Evolutionary conservation across 2,797 vertebrate genomes (phyloP).

Genomic region (Streptopelia turtur): DNA sequence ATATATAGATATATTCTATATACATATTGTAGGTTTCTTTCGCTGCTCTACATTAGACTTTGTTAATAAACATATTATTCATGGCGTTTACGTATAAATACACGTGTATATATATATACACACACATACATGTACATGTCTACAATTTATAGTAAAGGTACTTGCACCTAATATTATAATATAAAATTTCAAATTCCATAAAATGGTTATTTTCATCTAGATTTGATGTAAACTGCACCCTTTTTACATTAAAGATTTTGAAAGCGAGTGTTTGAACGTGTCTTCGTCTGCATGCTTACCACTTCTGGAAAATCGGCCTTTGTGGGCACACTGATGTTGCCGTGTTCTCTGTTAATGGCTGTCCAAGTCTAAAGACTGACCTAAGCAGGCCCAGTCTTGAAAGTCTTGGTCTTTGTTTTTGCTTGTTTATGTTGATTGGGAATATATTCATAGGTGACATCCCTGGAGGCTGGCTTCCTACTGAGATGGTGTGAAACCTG

Average conservation of each 20-base stretch:
- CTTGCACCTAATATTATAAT: neutral
- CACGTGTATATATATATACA: no score
- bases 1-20: no score
- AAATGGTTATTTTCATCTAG: neutral
- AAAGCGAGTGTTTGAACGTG: neutral
- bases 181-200: neutral
- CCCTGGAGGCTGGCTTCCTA: neutral
- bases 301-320: neutral
- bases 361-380: neutral
- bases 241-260: neutral
- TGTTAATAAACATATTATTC: neutral
- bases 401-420: neutral
- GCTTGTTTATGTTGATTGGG: neutral
- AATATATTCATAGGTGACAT: neutral
- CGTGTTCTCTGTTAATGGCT: neutral
- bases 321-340: neutral
- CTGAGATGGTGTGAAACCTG: neutral
- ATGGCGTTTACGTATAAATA: neutral
- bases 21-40: neutral
- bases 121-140: neutral
- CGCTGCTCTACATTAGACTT: neutral
- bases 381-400: neutral
- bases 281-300: neutral
- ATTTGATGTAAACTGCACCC: neutral
- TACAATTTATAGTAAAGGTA: neutral